Evolutionary conservation across 2,113 vertebrate genomes (phyloP), one percentile per base, ranked within the genome.

Genomic region (Lucifuga dentata): DNA sequence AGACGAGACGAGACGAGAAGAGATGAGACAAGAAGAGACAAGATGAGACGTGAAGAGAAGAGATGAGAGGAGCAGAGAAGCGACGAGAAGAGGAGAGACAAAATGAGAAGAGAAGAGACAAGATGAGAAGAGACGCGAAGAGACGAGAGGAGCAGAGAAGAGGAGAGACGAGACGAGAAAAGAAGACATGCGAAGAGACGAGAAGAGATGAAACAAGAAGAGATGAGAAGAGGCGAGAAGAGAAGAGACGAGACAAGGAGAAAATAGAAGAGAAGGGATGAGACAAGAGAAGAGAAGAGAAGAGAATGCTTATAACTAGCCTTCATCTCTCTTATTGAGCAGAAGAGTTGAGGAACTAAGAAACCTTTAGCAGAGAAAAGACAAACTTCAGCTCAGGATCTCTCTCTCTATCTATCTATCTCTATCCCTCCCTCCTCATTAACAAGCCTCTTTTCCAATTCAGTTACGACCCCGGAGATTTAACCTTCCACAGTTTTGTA

Each of bases 381-480:
- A 78, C 60, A 2, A 89, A 73, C 92, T 72, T 85, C 77, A 21
- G 92, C 68, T 6, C 86, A 90, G 77, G 90, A 86, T 52, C 81
- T 68, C 58, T 78, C 60, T 65, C 49, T 78, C 60, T 65, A 45
- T 40, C 16, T 19, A 19, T 40, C 57, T 26, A 52, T 26, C 16
- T 76, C 40, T 36, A 67, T 88, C 72, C 88, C 72, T 64, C 32
- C 79, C 89, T 92, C 80, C 93, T 93, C 91, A 87, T 94, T 92
- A 92, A 89, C 92, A 65, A 92, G 93, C 92, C 92, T 82, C 76
- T 68, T 82, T 89, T 94, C 93, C 94, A 94, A 94, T 94, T 94
- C 92, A 91, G 91, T 91, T 90, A 90, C 91, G 29, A 72, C 92
- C 93, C 93, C 90, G 81, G 91, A 94, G 94, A 94, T 90, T 91